Conservation (phyloP, 2,888 invertebrate genomes). For the Creontiades dilutus region DNA sequence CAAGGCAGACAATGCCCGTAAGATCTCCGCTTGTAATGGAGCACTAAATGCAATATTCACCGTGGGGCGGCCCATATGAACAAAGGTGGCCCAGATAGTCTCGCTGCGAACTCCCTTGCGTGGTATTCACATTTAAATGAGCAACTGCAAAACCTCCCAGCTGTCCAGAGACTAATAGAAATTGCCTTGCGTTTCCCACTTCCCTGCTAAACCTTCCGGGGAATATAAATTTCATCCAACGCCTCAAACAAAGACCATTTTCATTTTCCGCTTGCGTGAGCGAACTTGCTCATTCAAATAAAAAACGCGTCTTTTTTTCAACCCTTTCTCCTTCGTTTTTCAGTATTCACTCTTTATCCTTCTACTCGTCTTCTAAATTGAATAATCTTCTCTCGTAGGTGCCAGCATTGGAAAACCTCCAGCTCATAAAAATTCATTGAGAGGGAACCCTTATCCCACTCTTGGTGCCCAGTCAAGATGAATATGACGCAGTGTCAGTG, state of each 20-base stretch:
- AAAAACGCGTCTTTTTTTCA: not conserved
- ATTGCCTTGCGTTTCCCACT: slow-evolving; percentile 4
- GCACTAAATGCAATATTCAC: slow-evolving; percentile 62
- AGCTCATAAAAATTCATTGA: not conserved
- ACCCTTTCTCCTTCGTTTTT: not conserved
- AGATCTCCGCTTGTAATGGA: slow-evolving; percentile 54
- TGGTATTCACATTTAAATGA: slow-evolving; percentile 52
- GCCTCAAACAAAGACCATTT: slow-evolving; percentile 53
- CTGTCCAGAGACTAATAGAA: slow-evolving; percentile 40
- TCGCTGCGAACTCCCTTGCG: not conserved
- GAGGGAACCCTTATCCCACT: not conserved
- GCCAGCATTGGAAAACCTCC: not conserved
- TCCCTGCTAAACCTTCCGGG: not conserved
- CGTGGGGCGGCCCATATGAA: slow-evolving; percentile 16
- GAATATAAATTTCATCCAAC: slow-evolving; percentile 40
- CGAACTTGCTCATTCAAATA: slow-evolving; percentile 4
- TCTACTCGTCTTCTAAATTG: not conserved
- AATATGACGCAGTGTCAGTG: not conserved
- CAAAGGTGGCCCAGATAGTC: slow-evolving; percentile 54
- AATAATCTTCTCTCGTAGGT: not conserved
- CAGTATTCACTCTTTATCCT: not conserved
- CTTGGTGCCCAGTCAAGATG: not conserved
- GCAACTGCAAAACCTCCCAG: slow-evolving; percentile 28
- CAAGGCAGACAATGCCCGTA: slow-evolving; percentile 1
- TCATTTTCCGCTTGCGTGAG: slow-evolving; percentile 42